Evolutionary conservation across 2,888 invertebrate species (phyloP).

Genomic region (Lepas anatifera): DNA sequence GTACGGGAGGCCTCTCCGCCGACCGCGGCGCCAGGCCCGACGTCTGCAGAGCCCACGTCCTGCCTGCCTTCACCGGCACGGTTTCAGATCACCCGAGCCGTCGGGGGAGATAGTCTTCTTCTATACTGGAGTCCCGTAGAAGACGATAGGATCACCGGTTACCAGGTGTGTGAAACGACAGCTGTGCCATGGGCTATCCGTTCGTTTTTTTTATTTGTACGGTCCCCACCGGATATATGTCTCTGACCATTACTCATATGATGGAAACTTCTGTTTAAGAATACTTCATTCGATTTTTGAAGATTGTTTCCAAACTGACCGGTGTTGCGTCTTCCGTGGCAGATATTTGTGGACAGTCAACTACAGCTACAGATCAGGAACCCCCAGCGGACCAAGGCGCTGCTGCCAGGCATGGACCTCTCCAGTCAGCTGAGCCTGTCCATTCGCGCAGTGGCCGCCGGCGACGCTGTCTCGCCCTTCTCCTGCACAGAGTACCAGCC

Average conservation of each 20-base stretch:
- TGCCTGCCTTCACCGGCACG: background rate
- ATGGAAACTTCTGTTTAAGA: no score
- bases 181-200: no score
- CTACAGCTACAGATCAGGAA: background rate
- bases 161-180: background rate
- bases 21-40: background rate
- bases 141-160: background rate
- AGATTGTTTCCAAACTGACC: no score
- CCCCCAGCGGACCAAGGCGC: constrained; percentile 10
- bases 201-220: no score
- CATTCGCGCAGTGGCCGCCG: background rate
- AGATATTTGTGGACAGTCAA: constrained; percentile 7
- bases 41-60: background rate
- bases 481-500: background rate
- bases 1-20: background rate
- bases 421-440: background rate
- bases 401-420: constrained; percentile 3
- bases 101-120: constrained; percentile 1
- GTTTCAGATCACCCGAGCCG: background rate
- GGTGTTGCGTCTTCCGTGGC: background rate
- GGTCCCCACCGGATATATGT: no score
- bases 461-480: background rate
- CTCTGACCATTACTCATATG: no score
- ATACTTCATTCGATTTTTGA: no score
- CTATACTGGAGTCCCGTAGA: constrained; percentile 7